Percentiles rank a stretch among this genome's conserved stretches.
Evolutionary conservation across 92 coral and sea anemone species (phyloP).

Genomic region (Isaurus tuberculatus): DNA sequence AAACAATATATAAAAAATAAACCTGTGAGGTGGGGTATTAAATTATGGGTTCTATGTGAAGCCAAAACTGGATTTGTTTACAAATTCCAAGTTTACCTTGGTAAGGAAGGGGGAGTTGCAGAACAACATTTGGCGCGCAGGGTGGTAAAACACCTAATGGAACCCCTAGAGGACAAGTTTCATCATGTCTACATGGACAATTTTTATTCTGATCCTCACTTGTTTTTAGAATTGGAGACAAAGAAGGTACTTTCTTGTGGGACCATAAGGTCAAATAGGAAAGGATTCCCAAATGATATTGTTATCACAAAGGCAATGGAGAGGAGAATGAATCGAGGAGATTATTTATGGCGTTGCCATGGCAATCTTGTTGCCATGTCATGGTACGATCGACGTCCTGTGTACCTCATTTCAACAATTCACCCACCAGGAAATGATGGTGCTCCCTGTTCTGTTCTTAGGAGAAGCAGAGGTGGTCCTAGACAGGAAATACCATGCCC

Average conservation of each 20-base stretch:
- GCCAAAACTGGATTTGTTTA: too few species aligned
- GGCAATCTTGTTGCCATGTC: too few species aligned
- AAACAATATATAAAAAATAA: conserved; percentile 53
- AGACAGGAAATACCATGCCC: conserved; percentile 55
- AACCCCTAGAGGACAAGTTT: neutral
- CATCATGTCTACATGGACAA: neutral
- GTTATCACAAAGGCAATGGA: neutral
- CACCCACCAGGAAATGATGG: neutral
- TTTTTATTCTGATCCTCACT: neutral
- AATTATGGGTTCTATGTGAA: too few species aligned
- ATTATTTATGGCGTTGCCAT: too few species aligned
- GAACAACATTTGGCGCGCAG: neutral
- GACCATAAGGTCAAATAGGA: neutral
- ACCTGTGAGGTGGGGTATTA: conserved; percentile 8
- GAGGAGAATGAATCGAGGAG: too few species aligned
- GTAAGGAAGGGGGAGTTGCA: neutral
- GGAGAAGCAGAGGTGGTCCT: neutral
- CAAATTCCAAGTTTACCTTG: too few species aligned
- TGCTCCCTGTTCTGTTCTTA: neutral
- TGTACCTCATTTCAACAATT: neutral
- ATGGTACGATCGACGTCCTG: neutral
- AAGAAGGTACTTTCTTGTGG: neutral
- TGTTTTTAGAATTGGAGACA: neutral
- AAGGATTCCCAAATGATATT: neutral
- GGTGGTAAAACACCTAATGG: neutral